These are phyloP conservation scores for Gymnarchus niloticus DNA, from an alignment of 2,113 vertebrate genomes.

Conservation along the genomic window DNA sequence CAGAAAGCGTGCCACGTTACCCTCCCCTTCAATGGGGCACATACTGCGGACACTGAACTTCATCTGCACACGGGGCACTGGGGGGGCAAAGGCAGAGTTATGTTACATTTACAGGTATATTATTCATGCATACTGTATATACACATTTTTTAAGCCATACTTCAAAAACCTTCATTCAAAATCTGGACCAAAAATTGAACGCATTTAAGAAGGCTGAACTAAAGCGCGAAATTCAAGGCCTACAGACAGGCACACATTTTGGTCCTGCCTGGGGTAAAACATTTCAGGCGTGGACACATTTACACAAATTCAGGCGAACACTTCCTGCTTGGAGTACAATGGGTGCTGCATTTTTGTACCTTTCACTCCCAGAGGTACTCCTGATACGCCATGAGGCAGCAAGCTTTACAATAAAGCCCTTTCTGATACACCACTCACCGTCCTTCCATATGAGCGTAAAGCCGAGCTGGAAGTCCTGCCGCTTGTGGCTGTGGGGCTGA, in stretches of 20 bases:
- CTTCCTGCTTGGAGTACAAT: not conserved
- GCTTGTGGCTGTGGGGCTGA: slow-evolving; percentile 61
- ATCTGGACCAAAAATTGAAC: too few species aligned
- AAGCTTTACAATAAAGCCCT: not conserved
- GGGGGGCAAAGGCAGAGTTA: not conserved
- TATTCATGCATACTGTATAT: too few species aligned
- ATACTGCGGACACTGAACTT: slow-evolving; percentile 88
- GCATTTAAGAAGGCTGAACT: not conserved
- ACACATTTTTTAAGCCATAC: too few species aligned
- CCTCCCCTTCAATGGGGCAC: slow-evolving; percentile 93
- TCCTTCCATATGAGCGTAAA: slow-evolving; percentile 98
- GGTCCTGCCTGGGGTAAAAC: not conserved
- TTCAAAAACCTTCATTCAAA: too few species aligned
- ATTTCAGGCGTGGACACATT: not conserved
- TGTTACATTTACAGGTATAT: not conserved
- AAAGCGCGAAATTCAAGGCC: not conserved
- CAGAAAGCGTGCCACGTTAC: slow-evolving; percentile 85
- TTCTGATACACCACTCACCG: slow-evolving; percentile 62
- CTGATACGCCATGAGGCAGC: not conserved
- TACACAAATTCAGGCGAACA: not conserved
- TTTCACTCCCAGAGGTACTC: not conserved
- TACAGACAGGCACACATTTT: not conserved
- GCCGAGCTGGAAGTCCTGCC: slow-evolving; percentile 82
- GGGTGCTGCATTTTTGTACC: not conserved
- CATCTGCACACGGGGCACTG: slow-evolving; percentile 93